Base-by-base conservation (phyloP, 2,113 vertebrate genomes). In the Blennius ocellaris region DNA sequence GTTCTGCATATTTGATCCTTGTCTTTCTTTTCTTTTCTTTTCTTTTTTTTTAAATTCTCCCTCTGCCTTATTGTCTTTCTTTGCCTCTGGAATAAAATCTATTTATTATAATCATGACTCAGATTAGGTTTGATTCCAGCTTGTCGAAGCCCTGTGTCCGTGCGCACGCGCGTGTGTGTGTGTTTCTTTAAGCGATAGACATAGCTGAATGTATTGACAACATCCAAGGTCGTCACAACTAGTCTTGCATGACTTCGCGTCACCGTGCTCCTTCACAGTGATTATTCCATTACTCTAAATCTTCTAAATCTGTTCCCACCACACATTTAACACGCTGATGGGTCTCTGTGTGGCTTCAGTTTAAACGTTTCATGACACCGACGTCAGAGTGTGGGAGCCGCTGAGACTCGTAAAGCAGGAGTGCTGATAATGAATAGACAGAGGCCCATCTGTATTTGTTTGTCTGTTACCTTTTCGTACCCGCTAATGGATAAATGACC, bases 231-330 rank as follows among this genome's bases (percentile, higher is more conserved):
- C 67, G 70, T 44, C 51, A 43, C 82, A 73, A 69, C 60, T 43
- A 50, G 71, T 78, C 64, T 73, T 75, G 81, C 80, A 11, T 79
- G 84, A 85, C 83, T 89, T 45, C 11, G 47, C 45, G 64, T n/a
- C 39, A 6, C 56, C 44, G 16, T 71, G 79, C 72, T 72, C 60
- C 70, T 84, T 80, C 68, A 73, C 62, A 16, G 49, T 76, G 67
- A 89, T 89, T 86, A 90, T 84, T 83, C 82, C 83, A 87, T 90
- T 86, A 83, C 72, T 75, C 54, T 66, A 80, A 86, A 84, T 87
- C 81, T 83, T 74, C 70, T 64, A 84, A 82, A 84, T 87, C 64
- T 71, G 60, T 83, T 86, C 77, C 81, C 81, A 73, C 67, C 72
- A 65, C 75, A 72, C 81, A 80, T 80, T 83, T 56, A 76, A 67